Evolutionary conservation across 2,888 invertebrate species (phyloP).

Genomic region (Morpho deidamia): DNA sequence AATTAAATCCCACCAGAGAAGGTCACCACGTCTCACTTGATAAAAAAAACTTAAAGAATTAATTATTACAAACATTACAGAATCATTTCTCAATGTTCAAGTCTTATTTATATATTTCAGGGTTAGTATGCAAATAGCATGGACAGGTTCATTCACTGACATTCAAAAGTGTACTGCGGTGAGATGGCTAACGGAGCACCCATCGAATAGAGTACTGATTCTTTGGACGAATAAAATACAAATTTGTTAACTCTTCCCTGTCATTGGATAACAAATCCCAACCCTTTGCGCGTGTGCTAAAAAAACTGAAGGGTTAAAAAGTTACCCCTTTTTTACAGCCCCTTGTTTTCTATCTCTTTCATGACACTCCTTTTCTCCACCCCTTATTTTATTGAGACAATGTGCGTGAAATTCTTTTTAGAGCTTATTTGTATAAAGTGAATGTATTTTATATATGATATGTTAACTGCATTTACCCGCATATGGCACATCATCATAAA

Average conservation of each 20-base stretch:
- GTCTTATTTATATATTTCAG: neutral
- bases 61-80: neutral
- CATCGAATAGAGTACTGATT: constrained; percentile 37
- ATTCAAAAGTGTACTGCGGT: constrained; percentile 46
- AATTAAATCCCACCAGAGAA: neutral
- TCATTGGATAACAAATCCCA: constrained; percentile 63
- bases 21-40: neutral
- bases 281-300: constrained; percentile 75
- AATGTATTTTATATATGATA: too few species aligned
- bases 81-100: neutral
- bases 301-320: constrained; percentile 70
- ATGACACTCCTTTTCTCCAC: neutral
- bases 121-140: constrained; percentile 28
- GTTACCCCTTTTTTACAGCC: constrained; percentile 60
- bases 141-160: constrained; percentile 44
- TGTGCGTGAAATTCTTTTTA: too few species aligned
- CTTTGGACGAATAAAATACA: constrained; percentile 60
- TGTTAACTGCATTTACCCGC: too few species aligned
- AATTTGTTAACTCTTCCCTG: constrained; percentile 50
- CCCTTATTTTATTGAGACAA: neutral
- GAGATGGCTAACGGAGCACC: constrained; percentile 34
- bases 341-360: constrained; percentile 48
- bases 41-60: neutral
- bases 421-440: too few species aligned
- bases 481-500: too few species aligned